Evolutionary conservation across 2,797 vertebrate genomes (phyloP).

Genomic region (Pseudochromis fuscus): DNA sequence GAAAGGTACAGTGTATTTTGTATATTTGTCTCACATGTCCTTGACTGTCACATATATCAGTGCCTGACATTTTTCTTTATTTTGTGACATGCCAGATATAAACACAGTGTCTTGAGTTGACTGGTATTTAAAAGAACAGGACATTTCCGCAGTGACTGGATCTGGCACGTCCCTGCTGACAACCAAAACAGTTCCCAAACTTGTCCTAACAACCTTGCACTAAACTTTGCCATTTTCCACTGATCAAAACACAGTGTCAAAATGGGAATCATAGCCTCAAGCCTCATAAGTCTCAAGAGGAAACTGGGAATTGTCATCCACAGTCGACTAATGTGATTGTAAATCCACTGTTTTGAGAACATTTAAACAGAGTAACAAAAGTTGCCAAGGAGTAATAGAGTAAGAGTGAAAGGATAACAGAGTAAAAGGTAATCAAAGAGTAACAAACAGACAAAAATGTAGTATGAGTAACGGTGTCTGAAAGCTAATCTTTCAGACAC

Average conservation of each 20-base stretch:
- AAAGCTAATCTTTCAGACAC: too few species aligned
- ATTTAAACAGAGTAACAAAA: too few species aligned
- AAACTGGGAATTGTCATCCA: constrained; percentile 31
- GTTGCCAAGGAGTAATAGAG: too few species aligned
- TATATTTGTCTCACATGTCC: constrained; percentile 56
- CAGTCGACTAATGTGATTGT: constrained; percentile 11
- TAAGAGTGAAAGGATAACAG: too few species aligned
- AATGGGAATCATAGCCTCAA: constrained; percentile 23
- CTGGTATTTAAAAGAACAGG: constrained; percentile 50
- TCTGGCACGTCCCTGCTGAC: constrained; percentile 39
- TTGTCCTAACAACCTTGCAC: constrained; percentile 44
- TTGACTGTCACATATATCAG: constrained; percentile 61
- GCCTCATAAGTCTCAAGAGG: constrained; percentile 7
- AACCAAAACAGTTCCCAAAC: constrained; percentile 49
- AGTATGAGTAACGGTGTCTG: too few species aligned
- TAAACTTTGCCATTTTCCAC: constrained; percentile 40
- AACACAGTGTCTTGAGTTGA: constrained; percentile 55
- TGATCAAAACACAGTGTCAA: constrained; percentile 57
- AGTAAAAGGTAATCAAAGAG: too few species aligned
- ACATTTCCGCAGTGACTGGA: constrained; percentile 20
- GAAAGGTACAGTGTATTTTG: constrained; percentile 40
- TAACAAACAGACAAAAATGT: too few species aligned
- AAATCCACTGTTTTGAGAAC: constrained; percentile 41
- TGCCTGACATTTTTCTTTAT: constrained; percentile 59
- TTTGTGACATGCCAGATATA: constrained; percentile 51